These are phyloP conservation scores for Diarsia brunnea DNA, from an alignment of 2,888 invertebrate genomes.

Conservation along the genomic window DNA sequence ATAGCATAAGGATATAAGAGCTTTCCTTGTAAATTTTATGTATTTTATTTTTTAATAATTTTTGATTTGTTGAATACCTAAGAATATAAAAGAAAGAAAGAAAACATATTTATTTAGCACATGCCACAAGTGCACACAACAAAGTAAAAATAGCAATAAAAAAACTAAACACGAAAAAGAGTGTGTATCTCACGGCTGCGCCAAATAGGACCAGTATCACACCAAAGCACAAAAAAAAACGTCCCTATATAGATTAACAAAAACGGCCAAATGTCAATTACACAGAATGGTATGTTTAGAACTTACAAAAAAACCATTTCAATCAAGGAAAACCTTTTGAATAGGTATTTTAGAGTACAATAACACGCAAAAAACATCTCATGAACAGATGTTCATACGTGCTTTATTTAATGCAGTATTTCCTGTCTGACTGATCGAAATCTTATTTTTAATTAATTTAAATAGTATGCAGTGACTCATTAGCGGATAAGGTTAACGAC, in stretches of 20 bases:
- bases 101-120: too few species aligned
- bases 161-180: too few species aligned
- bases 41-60: too few species aligned
- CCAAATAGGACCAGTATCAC: too few species aligned
- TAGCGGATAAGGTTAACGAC: constrained; percentile 20
- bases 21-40: too few species aligned
- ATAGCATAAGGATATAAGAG: neutral
- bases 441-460: neutral
- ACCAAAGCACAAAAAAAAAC: neutral
- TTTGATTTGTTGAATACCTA: neutral
- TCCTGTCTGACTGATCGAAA: constrained; percentile 32
- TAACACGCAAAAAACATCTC: neutral
- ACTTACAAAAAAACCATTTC: constrained; percentile 15
- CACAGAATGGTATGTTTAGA: neutral
- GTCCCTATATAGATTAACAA: neutral
- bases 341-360: constrained; percentile 12
- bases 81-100: too few species aligned
- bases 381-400: neutral
- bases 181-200: too few species aligned
- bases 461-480: constrained; percentile 18
- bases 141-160: too few species aligned
- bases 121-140: too few species aligned
- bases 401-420: constrained; percentile 22
- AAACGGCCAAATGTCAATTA: constrained; percentile 8
- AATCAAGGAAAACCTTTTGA: constrained; percentile 7